Conservation (phyloP, 2,888 invertebrate species). For the Acholoe squamosa region DNA sequence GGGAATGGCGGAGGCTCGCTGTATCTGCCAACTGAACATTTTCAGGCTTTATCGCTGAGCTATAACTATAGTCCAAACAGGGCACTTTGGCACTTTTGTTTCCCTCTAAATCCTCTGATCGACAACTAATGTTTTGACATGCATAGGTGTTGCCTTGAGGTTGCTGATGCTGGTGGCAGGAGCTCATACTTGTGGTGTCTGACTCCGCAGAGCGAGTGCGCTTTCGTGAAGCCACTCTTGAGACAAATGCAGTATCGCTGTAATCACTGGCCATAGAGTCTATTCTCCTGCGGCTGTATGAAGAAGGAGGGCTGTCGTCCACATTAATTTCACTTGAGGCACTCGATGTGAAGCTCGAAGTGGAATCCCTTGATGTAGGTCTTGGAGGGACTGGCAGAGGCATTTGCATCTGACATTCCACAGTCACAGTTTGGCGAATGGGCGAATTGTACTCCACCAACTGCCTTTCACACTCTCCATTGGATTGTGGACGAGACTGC, state of each 20-base stretch:
- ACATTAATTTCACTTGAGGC: slow-evolving; percentile 47
- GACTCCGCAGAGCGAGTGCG: slow-evolving; percentile 25
- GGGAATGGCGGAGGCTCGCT: not conserved
- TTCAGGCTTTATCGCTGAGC: not conserved
- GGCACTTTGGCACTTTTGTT: not conserved
- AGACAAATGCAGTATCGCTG: not conserved
- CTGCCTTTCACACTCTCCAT: not conserved
- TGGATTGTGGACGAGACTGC: not conserved
- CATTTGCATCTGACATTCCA: not conserved
- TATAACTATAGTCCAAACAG: not conserved
- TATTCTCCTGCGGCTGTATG: not conserved
- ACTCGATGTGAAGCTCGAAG: slow-evolving; percentile 28
- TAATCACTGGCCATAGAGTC: slow-evolving; percentile 11
- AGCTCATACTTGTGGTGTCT: not conserved
- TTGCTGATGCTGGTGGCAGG: not conserved
- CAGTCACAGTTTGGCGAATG: not conserved
- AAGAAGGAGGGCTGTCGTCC: not conserved
- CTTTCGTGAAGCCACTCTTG: slow-evolving; percentile 13
- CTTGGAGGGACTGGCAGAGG: not conserved
- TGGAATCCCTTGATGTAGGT: slow-evolving; percentile 30
- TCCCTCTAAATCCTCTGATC: not conserved
- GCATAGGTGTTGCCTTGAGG: not conserved
- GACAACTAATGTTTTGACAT: not conserved
- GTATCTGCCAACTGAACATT: not conserved
- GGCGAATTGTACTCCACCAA: not conserved